phyloP scores from a whole-genome alignment of 2,797 vertebrate species.

The Caiman crocodilus region DNA sequence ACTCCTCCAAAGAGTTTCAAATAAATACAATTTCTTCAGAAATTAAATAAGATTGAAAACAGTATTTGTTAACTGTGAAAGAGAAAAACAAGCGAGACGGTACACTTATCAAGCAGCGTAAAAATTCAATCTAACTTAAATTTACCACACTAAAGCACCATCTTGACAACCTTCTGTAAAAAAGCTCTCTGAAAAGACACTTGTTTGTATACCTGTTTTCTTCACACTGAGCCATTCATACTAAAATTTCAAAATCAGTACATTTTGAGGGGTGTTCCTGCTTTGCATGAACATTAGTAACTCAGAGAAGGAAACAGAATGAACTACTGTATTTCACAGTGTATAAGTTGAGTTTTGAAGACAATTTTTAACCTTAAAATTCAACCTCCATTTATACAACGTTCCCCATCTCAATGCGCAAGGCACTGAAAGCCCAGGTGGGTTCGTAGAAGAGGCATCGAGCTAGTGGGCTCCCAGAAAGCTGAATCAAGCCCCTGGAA shows the following conservation, averaged over 20 bases:
- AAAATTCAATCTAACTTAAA: not conserved
- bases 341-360: too few species aligned
- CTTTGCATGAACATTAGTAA: not conserved
- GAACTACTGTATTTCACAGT: not conserved
- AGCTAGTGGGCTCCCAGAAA: too few species aligned
- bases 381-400: too few species aligned
- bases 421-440: too few species aligned
- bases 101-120: not conserved
- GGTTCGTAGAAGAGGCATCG: too few species aligned
- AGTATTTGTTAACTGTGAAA: not conserved
- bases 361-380: too few species aligned
- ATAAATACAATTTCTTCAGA: not conserved
- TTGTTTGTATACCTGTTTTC: not conserved
- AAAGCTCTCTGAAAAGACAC: not conserved
- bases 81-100: not conserved
- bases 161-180: not conserved
- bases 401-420: too few species aligned
- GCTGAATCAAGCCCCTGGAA: too few species aligned
- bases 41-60: not conserved
- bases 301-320: not conserved
- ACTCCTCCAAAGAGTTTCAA: not conserved
- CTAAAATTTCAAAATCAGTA: not conserved
- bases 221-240: not conserved
- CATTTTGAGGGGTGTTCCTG: not conserved
- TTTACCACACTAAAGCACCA: not conserved